Base-by-base conservation (phyloP, 2,113 vertebrate genomes). In the Tupaia chinensis region DNA sequence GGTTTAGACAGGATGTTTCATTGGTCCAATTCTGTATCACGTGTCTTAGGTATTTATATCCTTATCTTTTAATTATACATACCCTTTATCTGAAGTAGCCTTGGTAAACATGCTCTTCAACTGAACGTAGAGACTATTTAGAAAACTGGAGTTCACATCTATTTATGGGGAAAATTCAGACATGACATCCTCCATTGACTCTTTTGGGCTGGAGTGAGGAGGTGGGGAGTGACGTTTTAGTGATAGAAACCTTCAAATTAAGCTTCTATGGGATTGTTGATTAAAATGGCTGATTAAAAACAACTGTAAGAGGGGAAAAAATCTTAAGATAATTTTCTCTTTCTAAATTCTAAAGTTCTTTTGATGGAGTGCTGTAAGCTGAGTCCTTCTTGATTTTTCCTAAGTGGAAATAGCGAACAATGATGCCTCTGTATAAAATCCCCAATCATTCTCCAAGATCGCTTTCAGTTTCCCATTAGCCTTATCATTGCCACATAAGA, bases 281-380 rank as follows among this genome's bases (percentile, higher is more conserved):
- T 97, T 96, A 96, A 97, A 97, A 93, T 93, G n/a, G 44, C 54
- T 94, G 96, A 97, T 98, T 97, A 97, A 95, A 95, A 96, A 83
- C 70, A 86, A 93, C 80, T 87, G 93, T 27, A 77, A 34, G 69
- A 23, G 25, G 1, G 7, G 25, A 23, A 74, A 81, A 85, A 85
- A 65, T 65, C 20, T 85, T 65, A 93, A 91, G 97, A 95, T 85
- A 95, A 95, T 86, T 93, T 96, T 95, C 85, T 95, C n/a, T 87
- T 69, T 91, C 34, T 93, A 95, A 94, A 92, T 93, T 91, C 44
- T 91, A 69, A 84, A 82, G 58, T 87, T 93, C 72, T 97, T 93
- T 96, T 23, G 27, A 53, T 84, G 25, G 96, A 95, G 44, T 60
- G 3, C 80, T 95, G 97, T 97, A 98, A 97, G 23, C 92, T 93